A percentile compares a stretch with the other conserved stretches of the same genome.
phyloP scores from a whole-genome alignment of 2,797 vertebrate species.

The Holocentrus rufus region DNA sequence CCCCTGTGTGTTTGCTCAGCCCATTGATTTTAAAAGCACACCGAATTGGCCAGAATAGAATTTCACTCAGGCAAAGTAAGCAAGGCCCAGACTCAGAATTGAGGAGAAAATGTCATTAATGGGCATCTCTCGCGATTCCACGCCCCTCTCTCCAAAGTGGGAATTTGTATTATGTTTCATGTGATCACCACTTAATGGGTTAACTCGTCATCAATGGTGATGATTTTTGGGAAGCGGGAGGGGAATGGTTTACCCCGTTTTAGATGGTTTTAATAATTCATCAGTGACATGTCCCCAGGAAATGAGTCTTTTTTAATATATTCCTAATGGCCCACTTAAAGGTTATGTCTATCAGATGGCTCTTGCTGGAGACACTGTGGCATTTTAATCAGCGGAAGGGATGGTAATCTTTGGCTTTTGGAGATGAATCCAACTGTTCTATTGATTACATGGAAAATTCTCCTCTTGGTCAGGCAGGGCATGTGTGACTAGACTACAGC shows the following conservation, averaged over 20 bases:
- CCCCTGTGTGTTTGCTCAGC: constrained; percentile 26
- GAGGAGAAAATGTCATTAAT: constrained; percentile 58
- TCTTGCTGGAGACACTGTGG: constrained; percentile 71
- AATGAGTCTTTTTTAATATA: constrained; percentile 85
- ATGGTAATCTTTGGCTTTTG: constrained; percentile 52
- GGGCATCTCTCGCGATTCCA: constrained; percentile 6
- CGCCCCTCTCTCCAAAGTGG: constrained; percentile 29
- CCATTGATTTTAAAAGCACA: constrained; percentile 59
- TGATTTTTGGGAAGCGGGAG: constrained; percentile 48
- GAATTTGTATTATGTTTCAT: constrained; percentile 43
- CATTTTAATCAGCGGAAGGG: constrained; percentile 76
- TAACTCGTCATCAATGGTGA: constrained; percentile 54
- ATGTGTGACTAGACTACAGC: constrained; percentile 9
- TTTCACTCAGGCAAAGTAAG: constrained; percentile 46
- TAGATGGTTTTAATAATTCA: constrained; percentile 81
- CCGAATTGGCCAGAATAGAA: constrained; percentile 30
- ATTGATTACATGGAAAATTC: constrained; percentile 64
- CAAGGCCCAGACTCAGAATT: constrained; percentile 45
- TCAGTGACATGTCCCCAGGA: constrained; percentile 78
- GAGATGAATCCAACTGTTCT: constrained; percentile 59
- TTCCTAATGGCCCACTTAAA: constrained; percentile 84
- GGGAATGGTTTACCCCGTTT: constrained; percentile 56
- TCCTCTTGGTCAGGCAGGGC: constrained; percentile 13
- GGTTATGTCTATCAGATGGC: constrained; percentile 82
- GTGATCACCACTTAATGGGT: constrained; percentile 35